Base-by-base conservation (phyloP, 2,888 invertebrate species). In the Sicus ferrugineus region DNA sequence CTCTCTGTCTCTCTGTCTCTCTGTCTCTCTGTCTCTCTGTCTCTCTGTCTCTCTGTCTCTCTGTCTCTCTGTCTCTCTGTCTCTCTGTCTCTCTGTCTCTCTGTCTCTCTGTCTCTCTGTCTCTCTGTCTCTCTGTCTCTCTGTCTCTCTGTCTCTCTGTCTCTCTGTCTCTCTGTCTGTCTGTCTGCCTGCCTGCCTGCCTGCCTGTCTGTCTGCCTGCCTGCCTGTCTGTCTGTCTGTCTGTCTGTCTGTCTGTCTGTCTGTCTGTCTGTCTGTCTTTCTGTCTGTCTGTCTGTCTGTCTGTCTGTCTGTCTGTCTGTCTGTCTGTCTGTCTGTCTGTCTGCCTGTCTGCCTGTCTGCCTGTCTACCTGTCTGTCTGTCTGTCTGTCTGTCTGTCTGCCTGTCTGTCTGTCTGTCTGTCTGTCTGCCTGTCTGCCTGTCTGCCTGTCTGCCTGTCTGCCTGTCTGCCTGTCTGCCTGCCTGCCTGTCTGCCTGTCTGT, bases 401-500 rank as follows among this genome's bases (percentile, higher is more conserved):
- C n/a, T n/a, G n/a, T n/a, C n/a, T n/a, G n/a, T n/a, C n/a, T n/a
- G n/a, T n/a, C n/a, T n/a, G n/a, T n/a, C n/a, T n/a, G n/a, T n/a
- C n/a, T n/a, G n/a, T n/a, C n/a, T n/a, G n/a, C n/a, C 52, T 52
- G 52, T 52, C 52, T 52, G 52, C 19, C 52, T 52, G 52, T 52
- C 52, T 52, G 52, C 19, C 52, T 52, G 52, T 52, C 52, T 52
- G 52, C n/a, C 52, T 52, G 52, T 52, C 52, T 52, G 52, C n/a
- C n/a, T n/a, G n/a, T n/a, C n/a, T n/a, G n/a, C n/a, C n/a, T n/a
- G n/a, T n/a, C n/a, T n/a, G n/a, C n/a, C n/a, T n/a, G n/a, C n/a
- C n/a, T n/a, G n/a, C n/a, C n/a, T n/a, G n/a, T n/a, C n/a, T n/a
- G n/a, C n/a, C n/a, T n/a, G n/a, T n/a, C n/a, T n/a, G n/a, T n/a